These are phyloP conservation scores for Hemaris fuciformis DNA, from an alignment of 2,888 invertebrate species.

Conservation along the genomic window DNA sequence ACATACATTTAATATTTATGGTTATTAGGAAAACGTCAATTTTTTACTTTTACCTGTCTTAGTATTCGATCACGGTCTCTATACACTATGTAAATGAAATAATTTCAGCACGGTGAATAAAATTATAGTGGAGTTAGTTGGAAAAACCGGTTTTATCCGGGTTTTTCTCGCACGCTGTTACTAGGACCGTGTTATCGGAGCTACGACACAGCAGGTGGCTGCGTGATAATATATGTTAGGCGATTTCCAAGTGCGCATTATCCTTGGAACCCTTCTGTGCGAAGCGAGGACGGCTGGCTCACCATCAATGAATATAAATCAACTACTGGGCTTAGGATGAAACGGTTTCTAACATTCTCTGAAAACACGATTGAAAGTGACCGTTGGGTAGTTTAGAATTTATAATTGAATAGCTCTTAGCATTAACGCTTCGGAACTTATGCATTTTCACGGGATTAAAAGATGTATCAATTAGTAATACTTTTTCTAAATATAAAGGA, in stretches of 20 bases:
- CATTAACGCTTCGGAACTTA: no score
- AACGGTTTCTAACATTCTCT: background rate
- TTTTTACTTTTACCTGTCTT: no score
- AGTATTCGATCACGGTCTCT: no score
- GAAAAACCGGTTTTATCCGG: background rate
- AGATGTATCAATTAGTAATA: no score
- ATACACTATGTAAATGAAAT: no score
- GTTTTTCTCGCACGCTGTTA: background rate
- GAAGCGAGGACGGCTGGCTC: background rate
- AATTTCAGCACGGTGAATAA: no score
- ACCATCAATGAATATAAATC: background rate
- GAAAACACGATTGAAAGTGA: background rate
- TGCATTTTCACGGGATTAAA: no score
- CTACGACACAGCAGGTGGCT: constrained; percentile 13
- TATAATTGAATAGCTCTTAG: background rate
- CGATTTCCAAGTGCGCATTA: constrained; percentile 19
- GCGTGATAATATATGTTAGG: constrained; percentile 12
- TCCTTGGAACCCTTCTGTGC: constrained; percentile 10
- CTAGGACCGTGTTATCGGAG: background rate
- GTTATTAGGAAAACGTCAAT: no score
- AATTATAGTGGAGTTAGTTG: background rate
- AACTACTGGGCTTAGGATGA: background rate
- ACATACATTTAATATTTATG: no score
- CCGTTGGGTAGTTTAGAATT: background rate
- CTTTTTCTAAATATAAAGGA: no score